Evolutionary conservation across 2,797 vertebrate genomes (phyloP), one percentile per base, ranked within the genome.

Genomic region (Pipistrellus pipistrellus): DNA sequence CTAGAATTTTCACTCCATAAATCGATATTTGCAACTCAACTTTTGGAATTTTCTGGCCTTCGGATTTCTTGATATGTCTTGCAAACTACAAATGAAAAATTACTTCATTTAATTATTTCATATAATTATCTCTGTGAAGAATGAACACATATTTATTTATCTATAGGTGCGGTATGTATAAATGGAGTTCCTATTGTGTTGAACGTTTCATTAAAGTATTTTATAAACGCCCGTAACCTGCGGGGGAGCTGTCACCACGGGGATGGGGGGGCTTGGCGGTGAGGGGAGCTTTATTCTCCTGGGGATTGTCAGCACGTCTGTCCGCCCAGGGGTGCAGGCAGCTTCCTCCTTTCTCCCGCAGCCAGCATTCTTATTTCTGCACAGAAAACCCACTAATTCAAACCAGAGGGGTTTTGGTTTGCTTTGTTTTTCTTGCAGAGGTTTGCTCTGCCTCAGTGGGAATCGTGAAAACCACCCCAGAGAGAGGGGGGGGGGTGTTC

Each of bases 21-120:
- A 99, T 99, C 91, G 99, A 99, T 97, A 99, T 99, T 97, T 99
- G 99, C 92, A 99, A 96, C 95, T 99, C 99, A 97, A 99, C 99
- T 97, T 99, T 99, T 48, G 99, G 99, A 0, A 97, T 99, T 98
- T 99, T 99, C 98, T 99, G 99, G 55, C 99, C 99, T 98, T 99
- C 99, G 4, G 99, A 99, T 97, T 99, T 99, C 98, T 99, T 99
- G 96, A 99, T 99, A 80, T 99, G 99, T 95, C 99, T 99, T 97
- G 99, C 99, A 98, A 99, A 99, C 99, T 99, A 85, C 13, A 90
- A 96, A 93, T 1, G 1, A 95, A 97, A 98, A 96, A 57, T 81
- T 17, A 41, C 38, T 41, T 41, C 38, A 41, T 41, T 41, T 41
- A 41, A 41, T 41, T 41, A 41, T 7, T 41, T 41, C 38, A 41